Conservation (phyloP, 2,113 vertebrate genomes). For the Crotalus horridus region DNA sequence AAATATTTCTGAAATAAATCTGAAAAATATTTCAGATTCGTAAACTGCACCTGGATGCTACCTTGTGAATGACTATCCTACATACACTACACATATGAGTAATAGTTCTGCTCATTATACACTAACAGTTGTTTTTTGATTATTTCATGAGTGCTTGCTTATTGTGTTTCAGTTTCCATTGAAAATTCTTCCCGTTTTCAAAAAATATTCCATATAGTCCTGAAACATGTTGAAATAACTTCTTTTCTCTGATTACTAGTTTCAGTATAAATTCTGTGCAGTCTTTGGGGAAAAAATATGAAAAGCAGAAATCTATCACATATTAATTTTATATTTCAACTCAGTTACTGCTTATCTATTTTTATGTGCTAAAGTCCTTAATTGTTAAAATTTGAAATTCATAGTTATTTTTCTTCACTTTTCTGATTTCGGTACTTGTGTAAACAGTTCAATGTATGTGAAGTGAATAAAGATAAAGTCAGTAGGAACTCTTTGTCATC, state of each 20-base stretch:
- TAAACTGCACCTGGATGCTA: not conserved
- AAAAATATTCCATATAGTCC: not conserved
- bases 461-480: no score
- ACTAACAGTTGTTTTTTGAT: not conserved
- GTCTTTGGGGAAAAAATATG: not conserved
- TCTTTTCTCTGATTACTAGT: not conserved
- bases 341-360: conserved; percentile 2
- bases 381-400: not conserved
- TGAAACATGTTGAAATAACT: not conserved
- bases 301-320: not conserved
- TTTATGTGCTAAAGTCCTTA: not conserved
- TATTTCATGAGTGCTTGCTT: not conserved
- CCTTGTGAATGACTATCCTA: not conserved
- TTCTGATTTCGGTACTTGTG: not conserved
- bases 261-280: not conserved
- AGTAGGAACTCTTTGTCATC: not conserved
- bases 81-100: not conserved
- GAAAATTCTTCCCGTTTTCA: not conserved
- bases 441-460: no score
- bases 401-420: not conserved
- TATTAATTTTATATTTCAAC: not conserved
- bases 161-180: not conserved
- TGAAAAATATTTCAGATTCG: not conserved
- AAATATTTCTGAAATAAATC: not conserved
- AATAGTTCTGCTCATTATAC: not conserved